Evolutionary conservation across 2,113 vertebrate species (phyloP).

Genomic region (Sitta europaea): DNA sequence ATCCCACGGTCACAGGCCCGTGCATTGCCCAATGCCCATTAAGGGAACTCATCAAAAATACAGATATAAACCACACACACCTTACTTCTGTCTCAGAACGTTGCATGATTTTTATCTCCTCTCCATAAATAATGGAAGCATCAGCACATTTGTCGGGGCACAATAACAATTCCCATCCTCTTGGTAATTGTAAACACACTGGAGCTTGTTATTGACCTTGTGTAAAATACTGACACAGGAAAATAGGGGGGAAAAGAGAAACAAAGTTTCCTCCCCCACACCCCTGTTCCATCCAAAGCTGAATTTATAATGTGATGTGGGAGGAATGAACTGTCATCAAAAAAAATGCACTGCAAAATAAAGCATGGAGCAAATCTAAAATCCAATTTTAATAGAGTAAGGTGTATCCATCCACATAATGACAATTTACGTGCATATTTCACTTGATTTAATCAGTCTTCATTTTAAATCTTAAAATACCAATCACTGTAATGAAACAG

Average conservation of each 20-base stretch:
- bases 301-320: not conserved
- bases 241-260: not conserved
- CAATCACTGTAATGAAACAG: not conserved
- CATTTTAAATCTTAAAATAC: constrained; percentile 1
- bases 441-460: constrained; percentile 18
- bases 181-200: constrained; percentile 71
- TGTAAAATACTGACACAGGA: constrained; percentile 42
- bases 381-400: constrained; percentile 30
- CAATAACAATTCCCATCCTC: constrained; percentile 70
- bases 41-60: constrained; percentile 69
- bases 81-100: constrained; percentile 59
- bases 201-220: constrained; percentile 73
- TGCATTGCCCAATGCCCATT: constrained; percentile 43
- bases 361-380: constrained; percentile 30
- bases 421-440: constrained; percentile 20
- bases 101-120: constrained; percentile 59
- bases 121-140: constrained; percentile 66
- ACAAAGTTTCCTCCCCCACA: not conserved
- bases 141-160: constrained; percentile 67
- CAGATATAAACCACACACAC: constrained; percentile 62
- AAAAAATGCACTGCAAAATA: not conserved
- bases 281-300: not conserved
- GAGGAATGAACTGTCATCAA: constrained; percentile 4
- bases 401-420: constrained; percentile 9
- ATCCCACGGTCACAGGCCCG: constrained; percentile 30